Evolutionary conservation across 2,888 invertebrate genomes (phyloP), one percentile per base, ranked within the genome.

Genomic region (Hypolimnas misippus): DNA sequence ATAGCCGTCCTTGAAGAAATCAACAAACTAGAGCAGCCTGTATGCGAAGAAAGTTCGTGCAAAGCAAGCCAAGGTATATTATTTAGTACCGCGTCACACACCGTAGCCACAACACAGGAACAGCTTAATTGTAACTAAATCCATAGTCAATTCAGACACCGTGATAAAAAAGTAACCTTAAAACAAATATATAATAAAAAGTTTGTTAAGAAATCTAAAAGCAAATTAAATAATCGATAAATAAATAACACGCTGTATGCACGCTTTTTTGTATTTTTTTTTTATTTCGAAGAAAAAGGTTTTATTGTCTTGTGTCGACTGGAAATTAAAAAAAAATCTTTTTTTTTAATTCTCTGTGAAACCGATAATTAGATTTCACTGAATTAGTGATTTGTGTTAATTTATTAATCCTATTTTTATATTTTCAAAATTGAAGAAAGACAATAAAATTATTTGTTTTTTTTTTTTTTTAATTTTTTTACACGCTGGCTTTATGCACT

Each of bases 21-120:
- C 2, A 25, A 1, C 29, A 1, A 29, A 33, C 10, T 33, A 14
- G 52, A 75, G 8, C 72, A 73, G 29, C 73, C 76, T 76, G 76
- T 83, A 74, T 74, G 73, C 63, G 19, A 62, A 66, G 77, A 79
- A 81, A 77, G 63, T 66, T 68, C 70, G 76, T 76, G 76, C 76
- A 74, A 76, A 74, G 73, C 67, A 74, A 73, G 70, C 62, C 62
- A 65, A 74, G 66, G 19, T 19, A 73, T 76, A 71, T 74, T 74
- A 68, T 51, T 74, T 75, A 82, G 82, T 82, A 72, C 77, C 83
- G 83, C 81, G 83, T 63, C 73, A 70, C 68, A 65, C 75, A 55
- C 65, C 77, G 74, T 67, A 65, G 74, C 64, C 21, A 61, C 61
- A 68, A 76, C 77, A 76, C 70, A 69, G 63, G 63, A 62, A 63